Evolutionary conservation across 2,797 vertebrate genomes (phyloP).

Genomic region (Pogoniulus pusillus): DNA sequence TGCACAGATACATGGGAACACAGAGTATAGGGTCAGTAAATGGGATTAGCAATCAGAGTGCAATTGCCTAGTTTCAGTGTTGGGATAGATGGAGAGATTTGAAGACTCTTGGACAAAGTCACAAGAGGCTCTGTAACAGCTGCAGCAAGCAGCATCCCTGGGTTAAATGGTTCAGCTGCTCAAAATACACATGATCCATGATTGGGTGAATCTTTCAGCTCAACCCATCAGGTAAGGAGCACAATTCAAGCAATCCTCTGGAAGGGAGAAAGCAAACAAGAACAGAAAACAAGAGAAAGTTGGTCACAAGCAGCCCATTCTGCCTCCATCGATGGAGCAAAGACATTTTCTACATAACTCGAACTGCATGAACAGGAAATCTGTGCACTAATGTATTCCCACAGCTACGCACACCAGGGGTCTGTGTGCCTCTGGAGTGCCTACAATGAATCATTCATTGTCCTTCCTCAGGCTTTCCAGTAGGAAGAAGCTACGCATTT

Average conservation of each 20-base stretch:
- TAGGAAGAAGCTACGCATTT: slow-evolving; percentile 61
- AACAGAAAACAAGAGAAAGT: not conserved
- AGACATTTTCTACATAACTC: slow-evolving; percentile 48
- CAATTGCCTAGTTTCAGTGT: not conserved
- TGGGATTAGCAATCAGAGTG: not conserved
- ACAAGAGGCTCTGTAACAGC: not conserved
- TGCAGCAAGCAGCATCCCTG: not conserved
- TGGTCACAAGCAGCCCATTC: slow-evolving; percentile 17
- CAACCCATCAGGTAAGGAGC: not conserved
- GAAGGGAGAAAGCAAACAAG: not conserved
- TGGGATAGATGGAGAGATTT: not conserved
- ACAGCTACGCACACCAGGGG: not conserved
- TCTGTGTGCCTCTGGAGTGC: not conserved
- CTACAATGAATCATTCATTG: slow-evolving; percentile 46
- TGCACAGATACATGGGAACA: not conserved
- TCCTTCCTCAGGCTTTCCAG: slow-evolving; percentile 43
- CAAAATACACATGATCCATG: not conserved
- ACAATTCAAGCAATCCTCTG: not conserved
- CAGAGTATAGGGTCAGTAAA: not conserved
- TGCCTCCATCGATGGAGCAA: not conserved
- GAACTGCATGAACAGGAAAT: not conserved
- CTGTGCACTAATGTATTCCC: slow-evolving; percentile 20
- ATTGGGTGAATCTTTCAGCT: not conserved
- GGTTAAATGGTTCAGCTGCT: not conserved
- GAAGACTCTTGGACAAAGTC: not conserved